A percentile compares a stretch with the other conserved stretches of the same genome.
phyloP scores from a whole-genome alignment of 2,113 vertebrate species.

The Xerus inauris region DNA sequence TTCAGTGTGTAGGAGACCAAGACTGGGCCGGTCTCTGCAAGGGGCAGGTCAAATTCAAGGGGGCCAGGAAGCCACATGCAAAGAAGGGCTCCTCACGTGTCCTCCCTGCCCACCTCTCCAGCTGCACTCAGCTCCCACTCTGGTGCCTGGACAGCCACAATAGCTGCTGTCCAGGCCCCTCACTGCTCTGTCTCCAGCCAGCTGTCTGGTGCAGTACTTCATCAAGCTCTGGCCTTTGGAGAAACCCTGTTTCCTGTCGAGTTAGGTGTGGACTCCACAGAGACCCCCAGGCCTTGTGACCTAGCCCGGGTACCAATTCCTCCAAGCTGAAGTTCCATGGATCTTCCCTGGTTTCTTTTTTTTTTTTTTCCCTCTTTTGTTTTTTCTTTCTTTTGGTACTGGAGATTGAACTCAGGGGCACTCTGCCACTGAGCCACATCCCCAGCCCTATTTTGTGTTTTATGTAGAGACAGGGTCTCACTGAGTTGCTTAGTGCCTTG shows the following conservation, averaged over 20 bases:
- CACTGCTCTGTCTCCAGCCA: background rate
- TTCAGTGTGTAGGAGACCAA: background rate
- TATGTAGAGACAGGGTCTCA: no score
- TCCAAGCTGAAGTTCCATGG: background rate
- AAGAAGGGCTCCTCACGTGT: background rate
- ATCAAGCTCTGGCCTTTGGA: background rate
- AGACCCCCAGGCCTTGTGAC: no score
- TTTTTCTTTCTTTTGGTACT: no score
- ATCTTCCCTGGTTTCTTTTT: no score
- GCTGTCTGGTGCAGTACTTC: accelerated
- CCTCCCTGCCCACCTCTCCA: background rate
- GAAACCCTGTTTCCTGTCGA: background rate
- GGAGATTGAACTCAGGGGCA: no score
- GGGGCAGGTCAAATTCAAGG: background rate
- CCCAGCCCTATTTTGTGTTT: no score
- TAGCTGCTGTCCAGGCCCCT: background rate
- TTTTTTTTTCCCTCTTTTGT: no score
- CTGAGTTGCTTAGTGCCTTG: no score
- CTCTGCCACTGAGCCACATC: no score
- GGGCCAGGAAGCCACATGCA: background rate
- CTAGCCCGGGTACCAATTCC: background rate
- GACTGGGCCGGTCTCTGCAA: accelerated
- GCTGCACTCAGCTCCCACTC: background rate
- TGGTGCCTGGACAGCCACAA: background rate
- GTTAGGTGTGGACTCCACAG: background rate